Conservation (phyloP, 2,888 invertebrate species). For the Drosophila greeni region DNA sequence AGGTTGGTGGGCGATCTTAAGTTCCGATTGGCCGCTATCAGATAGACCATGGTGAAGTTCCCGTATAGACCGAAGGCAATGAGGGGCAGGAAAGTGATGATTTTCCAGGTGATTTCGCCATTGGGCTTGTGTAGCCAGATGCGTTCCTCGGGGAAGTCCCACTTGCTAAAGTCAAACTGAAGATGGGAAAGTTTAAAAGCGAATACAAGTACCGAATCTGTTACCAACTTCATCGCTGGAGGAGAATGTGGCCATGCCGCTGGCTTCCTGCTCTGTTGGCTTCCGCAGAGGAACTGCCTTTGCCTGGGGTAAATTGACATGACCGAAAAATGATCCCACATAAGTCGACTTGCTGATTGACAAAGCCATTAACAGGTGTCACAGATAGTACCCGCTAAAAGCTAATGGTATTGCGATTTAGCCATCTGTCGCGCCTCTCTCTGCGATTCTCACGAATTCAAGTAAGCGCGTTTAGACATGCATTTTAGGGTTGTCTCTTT, state of each 20-base stretch:
- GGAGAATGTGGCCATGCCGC: slow-evolving; percentile 38
- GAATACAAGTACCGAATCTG: background rate
- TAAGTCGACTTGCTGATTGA: slow-evolving; percentile 60
- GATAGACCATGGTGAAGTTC: slow-evolving; percentile 83
- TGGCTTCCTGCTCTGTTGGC: slow-evolving; percentile 11
- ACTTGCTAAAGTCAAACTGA: slow-evolving; percentile 79
- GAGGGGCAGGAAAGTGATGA: slow-evolving; percentile 81
- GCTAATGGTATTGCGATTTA: slow-evolving; percentile 33
- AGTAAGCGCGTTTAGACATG: background rate
- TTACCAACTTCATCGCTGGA: slow-evolving; percentile 37
- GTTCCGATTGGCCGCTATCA: slow-evolving; percentile 82
- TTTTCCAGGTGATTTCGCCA: slow-evolving; percentile 83
- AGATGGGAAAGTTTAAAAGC: background rate
- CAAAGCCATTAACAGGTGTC: slow-evolving; percentile 65
- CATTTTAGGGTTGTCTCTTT: slow-evolving; percentile 4
- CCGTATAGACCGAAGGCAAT: slow-evolving; percentile 84
- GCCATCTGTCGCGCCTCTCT: slow-evolving; percentile 24
- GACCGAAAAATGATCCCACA: slow-evolving; percentile 37
- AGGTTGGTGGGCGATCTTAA: slow-evolving; percentile 86
- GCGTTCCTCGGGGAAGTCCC: slow-evolving; percentile 80
- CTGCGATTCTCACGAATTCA: slow-evolving; percentile 3
- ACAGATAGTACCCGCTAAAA: slow-evolving; percentile 61
- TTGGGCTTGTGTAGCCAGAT: slow-evolving; percentile 83
- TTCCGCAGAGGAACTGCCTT: slow-evolving; percentile 40
- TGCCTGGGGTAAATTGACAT: slow-evolving; percentile 50